A percentile compares a stretch with the other conserved stretches of the same genome.
These are phyloP conservation scores for Ranitomeya imitator DNA, from an alignment of 2,113 vertebrate species.

Conservation along the genomic window DNA sequence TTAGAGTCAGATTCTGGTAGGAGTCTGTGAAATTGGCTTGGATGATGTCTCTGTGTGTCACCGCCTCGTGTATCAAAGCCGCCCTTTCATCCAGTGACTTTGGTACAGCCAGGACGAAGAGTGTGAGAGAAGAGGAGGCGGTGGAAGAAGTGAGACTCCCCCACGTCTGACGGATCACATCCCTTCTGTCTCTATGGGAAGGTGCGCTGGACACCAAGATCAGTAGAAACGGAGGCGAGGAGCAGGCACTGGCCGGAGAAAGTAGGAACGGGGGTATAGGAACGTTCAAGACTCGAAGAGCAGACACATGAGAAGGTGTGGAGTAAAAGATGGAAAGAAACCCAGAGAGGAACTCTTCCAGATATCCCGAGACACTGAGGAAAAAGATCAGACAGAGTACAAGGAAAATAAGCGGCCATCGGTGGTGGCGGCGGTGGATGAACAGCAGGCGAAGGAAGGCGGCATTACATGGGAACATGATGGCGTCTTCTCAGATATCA, in stretches of 20 bases:
- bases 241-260: constrained; percentile 12
- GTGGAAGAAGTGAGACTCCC: constrained; percentile 70
- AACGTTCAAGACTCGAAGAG: not conserved
- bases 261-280: not conserved
- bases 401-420: not conserved
- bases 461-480: not conserved
- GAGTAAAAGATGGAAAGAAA: constrained; percentile 5
- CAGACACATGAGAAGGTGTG: too few relatives aligned
- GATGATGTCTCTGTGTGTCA: constrained; percentile 75
- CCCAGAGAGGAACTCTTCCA: constrained; percentile 9
- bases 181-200: constrained; percentile 71
- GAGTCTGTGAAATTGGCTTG: constrained; percentile 82
- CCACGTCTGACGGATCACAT: constrained; percentile 83
- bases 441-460: not conserved
- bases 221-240: constrained; percentile 75
- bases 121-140: constrained; percentile 74
- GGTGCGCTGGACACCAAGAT: constrained; percentile 77
- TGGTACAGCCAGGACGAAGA: constrained; percentile 80
- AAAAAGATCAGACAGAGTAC: not conserved
- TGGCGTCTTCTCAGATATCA: not conserved
- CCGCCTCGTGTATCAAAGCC: constrained; percentile 73
- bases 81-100: constrained; percentile 65
- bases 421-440: not conserved
- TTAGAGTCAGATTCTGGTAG: constrained; percentile 86
- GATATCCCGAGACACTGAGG: not conserved